phyloP scores from a whole-genome alignment of 2,888 invertebrate genomes.

The Marasmarcha lunaedactyla region DNA sequence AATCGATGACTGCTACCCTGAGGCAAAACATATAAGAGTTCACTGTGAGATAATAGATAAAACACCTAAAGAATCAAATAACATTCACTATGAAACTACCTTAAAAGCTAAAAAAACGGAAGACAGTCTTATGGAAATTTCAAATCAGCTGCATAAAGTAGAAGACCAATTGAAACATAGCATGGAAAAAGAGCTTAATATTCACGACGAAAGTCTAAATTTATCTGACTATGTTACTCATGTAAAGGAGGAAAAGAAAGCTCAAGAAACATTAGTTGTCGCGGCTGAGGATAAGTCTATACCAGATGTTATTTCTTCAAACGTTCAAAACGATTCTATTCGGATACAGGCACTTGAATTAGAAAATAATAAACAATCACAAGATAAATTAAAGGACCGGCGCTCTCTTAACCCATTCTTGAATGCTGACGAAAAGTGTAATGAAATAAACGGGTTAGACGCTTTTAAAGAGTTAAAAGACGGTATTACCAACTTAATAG shows the following conservation, averaged over 20 bases:
- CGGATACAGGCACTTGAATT: conserved; percentile 22
- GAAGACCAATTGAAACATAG: conserved; percentile 61
- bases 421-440: conserved; percentile 41
- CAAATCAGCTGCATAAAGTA: conserved; percentile 57
- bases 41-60: conserved; percentile 27
- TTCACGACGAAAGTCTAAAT: conserved; percentile 42
- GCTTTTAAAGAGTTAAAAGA: conserved; percentile 63
- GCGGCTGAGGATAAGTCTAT: conserved; percentile 31
- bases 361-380: conserved; percentile 4
- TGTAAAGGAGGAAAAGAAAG: conserved; percentile 30
- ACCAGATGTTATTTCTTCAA: conserved; percentile 33
- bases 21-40: conserved; percentile 34
- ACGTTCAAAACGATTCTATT: conserved; percentile 34
- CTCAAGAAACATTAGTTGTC: conserved; percentile 33
- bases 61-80: conserved; percentile 15
- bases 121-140: conserved; percentile 61
- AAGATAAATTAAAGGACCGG: background rate
- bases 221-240: conserved; percentile 29
- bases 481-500: conserved; percentile 61
- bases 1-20: conserved; percentile 27
- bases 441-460: conserved; percentile 56
- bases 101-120: conserved; percentile 57
- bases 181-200: conserved; percentile 53
- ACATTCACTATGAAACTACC: conserved; percentile 14
- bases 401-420: conserved; percentile 48